phyloP scores from a whole-genome alignment of 2,113 vertebrate species.

The Xerus inauris region DNA sequence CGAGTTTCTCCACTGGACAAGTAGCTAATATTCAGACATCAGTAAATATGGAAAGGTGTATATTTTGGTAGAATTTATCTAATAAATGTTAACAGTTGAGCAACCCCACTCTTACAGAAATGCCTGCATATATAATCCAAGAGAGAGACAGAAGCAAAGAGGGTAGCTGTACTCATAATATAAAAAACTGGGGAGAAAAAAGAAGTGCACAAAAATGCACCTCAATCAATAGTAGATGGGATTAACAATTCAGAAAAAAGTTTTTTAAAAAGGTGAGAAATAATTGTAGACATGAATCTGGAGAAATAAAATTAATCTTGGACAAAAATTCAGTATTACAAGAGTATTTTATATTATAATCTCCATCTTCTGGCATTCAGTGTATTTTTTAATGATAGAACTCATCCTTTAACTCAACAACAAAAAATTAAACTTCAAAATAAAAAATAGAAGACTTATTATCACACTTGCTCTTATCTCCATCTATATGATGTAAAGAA shows the following conservation, averaged over 20 bases:
- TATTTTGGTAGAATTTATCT: not conserved
- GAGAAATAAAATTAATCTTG: not conserved
- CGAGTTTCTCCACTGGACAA: not conserved
- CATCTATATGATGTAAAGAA: rapidly evolving
- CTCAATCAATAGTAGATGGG: not conserved
- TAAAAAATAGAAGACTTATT: not conserved
- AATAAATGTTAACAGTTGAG: not conserved
- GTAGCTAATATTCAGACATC: not conserved
- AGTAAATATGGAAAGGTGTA: not conserved
- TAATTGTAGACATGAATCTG: not conserved
- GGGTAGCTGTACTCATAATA: not conserved
- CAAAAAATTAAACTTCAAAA: not conserved
- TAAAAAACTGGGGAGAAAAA: not conserved
- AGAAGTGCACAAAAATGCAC: not conserved
- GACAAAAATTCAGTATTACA: not conserved
- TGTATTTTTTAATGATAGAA: not conserved
- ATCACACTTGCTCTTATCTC: not conserved
- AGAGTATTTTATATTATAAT: not conserved
- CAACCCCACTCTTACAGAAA: not conserved
- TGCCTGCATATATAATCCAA: not conserved
- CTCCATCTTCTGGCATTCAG: not conserved
- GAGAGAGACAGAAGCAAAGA: too few relatives aligned
- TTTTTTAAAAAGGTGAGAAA: too few relatives aligned
- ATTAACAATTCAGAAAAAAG: too few relatives aligned
- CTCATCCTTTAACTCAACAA: not conserved